Base-by-base conservation (phyloP, 2,113 vertebrate species). In the Leucopsar rothschildi region DNA sequence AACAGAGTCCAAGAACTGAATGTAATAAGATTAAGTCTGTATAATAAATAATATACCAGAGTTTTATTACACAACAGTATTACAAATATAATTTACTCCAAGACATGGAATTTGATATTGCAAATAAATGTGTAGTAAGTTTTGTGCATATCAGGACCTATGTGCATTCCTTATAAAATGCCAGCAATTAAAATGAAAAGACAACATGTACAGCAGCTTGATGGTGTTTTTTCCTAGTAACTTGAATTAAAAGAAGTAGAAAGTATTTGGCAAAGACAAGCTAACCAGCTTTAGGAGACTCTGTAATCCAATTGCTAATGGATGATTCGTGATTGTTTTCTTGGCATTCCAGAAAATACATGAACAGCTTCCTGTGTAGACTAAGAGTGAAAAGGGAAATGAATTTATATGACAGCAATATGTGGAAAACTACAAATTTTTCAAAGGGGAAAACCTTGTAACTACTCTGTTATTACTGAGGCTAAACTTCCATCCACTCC, bases 181-280 rank as follows among this genome's bases (percentile, higher is more conserved):
- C 12, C 79, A 91, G 61, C 71, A 94, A 94, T 81, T 95, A 90
- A 87, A 92, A 91, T 66, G 33, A 90, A 92, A 93, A 83, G 37
- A 63, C 49, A 92, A 88, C 31, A 71, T 75, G 31, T 73, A 86
- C 42, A 85, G 85, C 66, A 91, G 75, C 70, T 80, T 90, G 79
- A 87, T 8, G 2, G 9, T 0, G 0, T 16, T 82, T 88, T 86
- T 71, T 22, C 37, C 66, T 90, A 76, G 61, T 37, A 89, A 93
- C 49, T 23, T 65, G 40, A 65, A 83, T 78, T 81, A 73, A 88
- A 96, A 90, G 15, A 31, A 68, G 9, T 70, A 81, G 22, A 86
- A 59, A 55, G 25, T 70, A 73, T 75, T 92, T 96, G 88, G 68
- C 88, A 93, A 92, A 81, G 69, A 56, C 96, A 93, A 92, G 37